phyloP scores from a whole-genome alignment of 2,113 vertebrate genomes.

The Setophaga kirtlandii region DNA sequence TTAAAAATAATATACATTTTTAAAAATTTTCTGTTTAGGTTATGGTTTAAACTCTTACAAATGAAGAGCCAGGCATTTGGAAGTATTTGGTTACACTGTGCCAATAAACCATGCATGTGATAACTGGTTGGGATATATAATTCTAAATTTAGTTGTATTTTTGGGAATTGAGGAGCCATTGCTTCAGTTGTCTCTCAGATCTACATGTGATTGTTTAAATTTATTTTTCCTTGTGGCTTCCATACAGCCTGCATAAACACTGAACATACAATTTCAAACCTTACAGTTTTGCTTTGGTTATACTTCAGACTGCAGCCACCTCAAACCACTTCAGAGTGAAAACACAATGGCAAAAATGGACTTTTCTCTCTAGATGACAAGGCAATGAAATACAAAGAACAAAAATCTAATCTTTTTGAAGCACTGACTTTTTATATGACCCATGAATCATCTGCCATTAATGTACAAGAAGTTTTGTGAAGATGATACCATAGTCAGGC shows the following conservation, averaged over 20 bases:
- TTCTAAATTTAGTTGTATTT: conserved; percentile 30
- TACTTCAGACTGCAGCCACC: conserved; percentile 6
- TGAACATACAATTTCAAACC: conserved; percentile 21
- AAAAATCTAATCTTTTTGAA: background rate
- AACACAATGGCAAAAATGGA: background rate
- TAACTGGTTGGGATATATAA: conserved; percentile 15
- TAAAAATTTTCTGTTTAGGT: background rate
- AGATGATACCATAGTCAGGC: background rate
- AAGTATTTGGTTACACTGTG: background rate
- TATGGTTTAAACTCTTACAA: background rate
- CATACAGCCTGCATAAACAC: conserved; percentile 12
- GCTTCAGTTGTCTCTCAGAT: background rate
- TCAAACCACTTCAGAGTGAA: conserved; percentile 48
- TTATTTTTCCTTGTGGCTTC: conserved; percentile 38
- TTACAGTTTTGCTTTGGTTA: background rate
- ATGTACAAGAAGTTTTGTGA: background rate
- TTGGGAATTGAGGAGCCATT: background rate
- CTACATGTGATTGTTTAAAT: background rate
- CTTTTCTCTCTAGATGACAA: background rate
- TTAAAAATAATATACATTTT: background rate
- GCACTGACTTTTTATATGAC: background rate
- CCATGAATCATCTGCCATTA: background rate
- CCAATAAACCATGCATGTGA: background rate
- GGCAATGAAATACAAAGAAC: background rate
- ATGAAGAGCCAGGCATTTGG: background rate